phyloP scores from a whole-genome alignment of 2,888 invertebrate species.

The Cheilosia vernalis region DNA sequence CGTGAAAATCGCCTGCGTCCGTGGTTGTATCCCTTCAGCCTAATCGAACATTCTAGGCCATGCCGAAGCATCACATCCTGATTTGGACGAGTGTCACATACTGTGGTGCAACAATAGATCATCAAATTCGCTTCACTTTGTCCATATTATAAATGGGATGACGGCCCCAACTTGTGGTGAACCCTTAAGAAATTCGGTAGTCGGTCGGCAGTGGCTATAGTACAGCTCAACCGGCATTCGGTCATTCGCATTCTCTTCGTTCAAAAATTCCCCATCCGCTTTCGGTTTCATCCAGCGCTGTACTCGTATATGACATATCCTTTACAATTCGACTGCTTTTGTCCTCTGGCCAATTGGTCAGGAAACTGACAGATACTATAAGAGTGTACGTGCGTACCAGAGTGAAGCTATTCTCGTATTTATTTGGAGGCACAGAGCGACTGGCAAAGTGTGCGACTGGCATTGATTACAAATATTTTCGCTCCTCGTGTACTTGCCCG shows the following conservation, averaged over 20 bases:
- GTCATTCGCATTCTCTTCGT: constrained; percentile 41
- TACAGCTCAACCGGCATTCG: constrained; percentile 20
- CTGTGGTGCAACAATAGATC: constrained; percentile 82
- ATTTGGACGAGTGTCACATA: constrained; percentile 74
- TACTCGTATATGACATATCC: constrained; percentile 55
- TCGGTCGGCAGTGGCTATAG: constrained; percentile 12
- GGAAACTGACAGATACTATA: constrained; percentile 56
- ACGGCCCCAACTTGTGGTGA: background rate
- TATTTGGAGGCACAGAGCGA: constrained; percentile 35
- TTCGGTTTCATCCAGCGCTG: constrained; percentile 59
- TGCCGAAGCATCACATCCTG: constrained; percentile 66
- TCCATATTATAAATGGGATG: constrained; percentile 30
- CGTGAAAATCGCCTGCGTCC: constrained; percentile 56
- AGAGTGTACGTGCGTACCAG: constrained; percentile 18
- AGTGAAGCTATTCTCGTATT: constrained; percentile 33
- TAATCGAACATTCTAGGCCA: constrained; percentile 73
- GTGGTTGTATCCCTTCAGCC: constrained; percentile 38
- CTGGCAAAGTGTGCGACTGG: constrained; percentile 50
- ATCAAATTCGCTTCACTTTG: constrained; percentile 81
- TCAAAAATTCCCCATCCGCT: constrained; percentile 50
- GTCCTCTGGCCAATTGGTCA: constrained; percentile 72
- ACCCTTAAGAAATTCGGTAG: constrained; percentile 52
- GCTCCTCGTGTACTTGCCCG: constrained; percentile 26
- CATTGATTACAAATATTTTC: constrained; percentile 71
- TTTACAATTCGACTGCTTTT: constrained; percentile 68